Evolutionary conservation across 2,797 vertebrate genomes (phyloP).

Genomic region (Sebastes melanostomus): DNA sequence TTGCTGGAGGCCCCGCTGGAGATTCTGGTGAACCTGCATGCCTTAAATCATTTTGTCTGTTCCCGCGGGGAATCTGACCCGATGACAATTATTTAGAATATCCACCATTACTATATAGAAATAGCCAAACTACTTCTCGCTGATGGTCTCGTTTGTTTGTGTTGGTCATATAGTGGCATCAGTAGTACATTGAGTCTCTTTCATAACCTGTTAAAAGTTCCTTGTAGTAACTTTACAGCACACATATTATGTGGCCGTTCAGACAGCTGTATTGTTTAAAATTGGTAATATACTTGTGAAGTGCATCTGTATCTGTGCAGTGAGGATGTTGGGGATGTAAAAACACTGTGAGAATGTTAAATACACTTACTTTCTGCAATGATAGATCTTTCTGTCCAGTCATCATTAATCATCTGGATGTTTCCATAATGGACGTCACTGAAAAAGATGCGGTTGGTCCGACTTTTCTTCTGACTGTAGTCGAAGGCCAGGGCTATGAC

Average conservation of each 20-base stretch:
- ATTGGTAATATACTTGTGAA: background rate
- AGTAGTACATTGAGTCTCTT: too few species aligned
- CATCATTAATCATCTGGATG: constrained; percentile 96
- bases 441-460: constrained; percentile 95
- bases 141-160: too few species aligned
- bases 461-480: constrained; percentile 86
- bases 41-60: too few species aligned
- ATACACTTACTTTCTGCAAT: constrained; percentile 93
- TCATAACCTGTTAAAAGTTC: too few species aligned
- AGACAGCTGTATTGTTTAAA: background rate
- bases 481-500: constrained; percentile 93
- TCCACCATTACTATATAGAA: too few species aligned
- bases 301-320: background rate
- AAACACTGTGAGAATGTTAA: background rate
- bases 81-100: too few species aligned
- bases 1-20: too few species aligned
- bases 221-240: background rate
- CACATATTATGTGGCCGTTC: background rate
- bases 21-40: too few species aligned
- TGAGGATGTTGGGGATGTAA: background rate
- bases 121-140: too few species aligned
- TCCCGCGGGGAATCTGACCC: too few species aligned
- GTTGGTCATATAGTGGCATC: too few species aligned
- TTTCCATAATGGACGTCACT: constrained; percentile 97
- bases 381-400: constrained; percentile 91